A percentile compares a stretch with the other conserved stretches of the same genome.
Conservation (phyloP, 1,140 invertebrate genomes). For the Drosophila truncata region DNA sequence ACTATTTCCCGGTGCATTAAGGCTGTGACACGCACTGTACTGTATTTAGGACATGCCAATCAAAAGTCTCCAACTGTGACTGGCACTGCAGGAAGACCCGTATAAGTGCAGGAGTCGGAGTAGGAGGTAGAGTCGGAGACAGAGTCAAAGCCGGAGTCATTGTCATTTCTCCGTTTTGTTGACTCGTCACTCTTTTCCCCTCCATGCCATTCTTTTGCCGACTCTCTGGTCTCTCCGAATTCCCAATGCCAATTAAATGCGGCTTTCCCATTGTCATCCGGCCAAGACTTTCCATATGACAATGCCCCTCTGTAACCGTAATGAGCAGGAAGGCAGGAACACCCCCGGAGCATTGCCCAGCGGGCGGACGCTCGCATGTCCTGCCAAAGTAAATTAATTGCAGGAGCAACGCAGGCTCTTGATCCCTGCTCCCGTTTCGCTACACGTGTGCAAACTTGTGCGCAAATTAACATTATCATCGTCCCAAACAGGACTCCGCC, state of each 20-base stretch:
- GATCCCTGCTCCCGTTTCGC: slow-evolving; percentile 46
- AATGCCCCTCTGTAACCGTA: slow-evolving; percentile 60
- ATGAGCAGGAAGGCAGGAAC: slow-evolving; percentile 50
- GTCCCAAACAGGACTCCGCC: slow-evolving; percentile 13
- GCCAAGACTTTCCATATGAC: slow-evolving; percentile 61
- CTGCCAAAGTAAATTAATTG: slow-evolving; percentile 84
- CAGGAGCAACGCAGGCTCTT: slow-evolving; percentile 34
- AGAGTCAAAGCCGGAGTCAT: slow-evolving; percentile 49
- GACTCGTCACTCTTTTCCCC: slow-evolving; percentile 48
- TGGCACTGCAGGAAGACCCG: slow-evolving; percentile 32
- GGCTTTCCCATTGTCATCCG: slow-evolving; percentile 68
- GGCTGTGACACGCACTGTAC: slow-evolving; percentile 19
- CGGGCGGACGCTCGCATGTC: slow-evolving; percentile 75
- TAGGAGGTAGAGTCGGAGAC: slow-evolving; percentile 6
- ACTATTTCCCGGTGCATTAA: neutral
- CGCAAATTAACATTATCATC: slow-evolving; percentile 81
- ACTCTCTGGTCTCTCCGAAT: slow-evolving; percentile 29
- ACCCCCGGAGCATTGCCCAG: slow-evolving; percentile 35
- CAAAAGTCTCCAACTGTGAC: slow-evolving; percentile 72
- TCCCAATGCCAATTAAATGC: slow-evolving; percentile 78
- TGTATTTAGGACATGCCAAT: slow-evolving; percentile 71
- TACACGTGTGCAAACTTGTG: slow-evolving; percentile 58
- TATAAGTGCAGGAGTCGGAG: slow-evolving; percentile 11
- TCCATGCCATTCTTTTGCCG: slow-evolving; percentile 31
- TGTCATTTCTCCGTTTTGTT: slow-evolving; percentile 54